Conservation (phyloP, 2,113 vertebrate genomes). For the Callionymus lyra region DNA sequence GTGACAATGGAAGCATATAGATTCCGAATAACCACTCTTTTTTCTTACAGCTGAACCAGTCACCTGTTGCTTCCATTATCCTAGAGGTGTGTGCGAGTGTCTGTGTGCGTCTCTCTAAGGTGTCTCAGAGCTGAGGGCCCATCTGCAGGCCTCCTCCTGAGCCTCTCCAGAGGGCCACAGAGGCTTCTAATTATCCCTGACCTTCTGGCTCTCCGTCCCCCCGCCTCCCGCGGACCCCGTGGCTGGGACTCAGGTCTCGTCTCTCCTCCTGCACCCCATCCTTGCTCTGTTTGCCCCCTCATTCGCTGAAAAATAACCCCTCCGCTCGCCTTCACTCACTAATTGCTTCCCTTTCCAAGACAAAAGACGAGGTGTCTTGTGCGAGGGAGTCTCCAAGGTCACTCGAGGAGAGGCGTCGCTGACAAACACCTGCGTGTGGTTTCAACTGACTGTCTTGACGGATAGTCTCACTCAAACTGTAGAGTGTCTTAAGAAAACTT, state of each 20-base stretch:
- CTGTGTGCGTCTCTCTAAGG: constrained; percentile 16
- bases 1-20: neutral
- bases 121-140: constrained; percentile 45
- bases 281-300: constrained; percentile 35
- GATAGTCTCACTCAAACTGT: too few relatives aligned
- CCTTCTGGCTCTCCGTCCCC: constrained; percentile 61
- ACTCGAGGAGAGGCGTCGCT: constrained; percentile 41
- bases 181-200: constrained; percentile 75
- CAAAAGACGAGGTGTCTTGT: constrained; percentile 40
- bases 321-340: constrained; percentile 38
- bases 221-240: constrained; percentile 47
- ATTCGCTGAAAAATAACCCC: constrained; percentile 57
- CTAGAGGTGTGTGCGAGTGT: constrained; percentile 26
- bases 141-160: constrained; percentile 59
- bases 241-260: constrained; percentile 36
- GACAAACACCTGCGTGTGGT: constrained; percentile 38
- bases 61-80: constrained; percentile 26
- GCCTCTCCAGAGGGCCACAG: constrained; percentile 60
- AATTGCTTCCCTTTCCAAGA: constrained; percentile 63
- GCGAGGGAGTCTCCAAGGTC: constrained; percentile 53
- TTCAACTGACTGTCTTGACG: constrained; percentile 4
- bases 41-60: constrained; percentile 23
- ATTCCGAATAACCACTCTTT: neutral
- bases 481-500: too few relatives aligned
- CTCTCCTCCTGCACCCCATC: constrained; percentile 19